Evolutionary conservation across 2,113 vertebrate genomes (phyloP).

Genomic region (Hippocampus zosterae): DNA sequence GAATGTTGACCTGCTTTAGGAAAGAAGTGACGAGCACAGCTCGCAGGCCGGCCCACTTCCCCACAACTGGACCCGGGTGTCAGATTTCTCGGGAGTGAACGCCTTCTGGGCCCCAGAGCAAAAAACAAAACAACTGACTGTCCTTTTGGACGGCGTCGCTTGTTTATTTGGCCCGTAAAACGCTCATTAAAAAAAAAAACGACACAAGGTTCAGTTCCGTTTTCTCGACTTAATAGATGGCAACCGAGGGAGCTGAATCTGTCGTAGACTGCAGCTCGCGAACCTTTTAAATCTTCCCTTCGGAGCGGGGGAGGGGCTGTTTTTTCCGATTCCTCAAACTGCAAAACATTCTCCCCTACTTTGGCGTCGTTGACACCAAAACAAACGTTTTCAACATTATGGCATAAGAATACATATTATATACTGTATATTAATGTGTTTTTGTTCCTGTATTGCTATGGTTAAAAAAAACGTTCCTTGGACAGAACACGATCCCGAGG

Average conservation of each 20-base stretch:
- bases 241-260: slow-evolving; percentile 10
- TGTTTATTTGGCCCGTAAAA: not conserved
- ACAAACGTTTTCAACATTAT: rapidly evolving
- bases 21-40: slow-evolving; percentile 15
- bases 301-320: slow-evolving; percentile 53
- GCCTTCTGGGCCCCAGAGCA: slow-evolving; percentile 39
- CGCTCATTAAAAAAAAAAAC: not conserved
- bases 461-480: not conserved
- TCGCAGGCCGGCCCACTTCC: slow-evolving; percentile 48
- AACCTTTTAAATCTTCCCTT: slow-evolving; percentile 42
- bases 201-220: rapidly evolving
- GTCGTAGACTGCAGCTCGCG: slow-evolving; percentile 6
- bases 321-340: slow-evolving; percentile 7
- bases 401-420: not conserved
- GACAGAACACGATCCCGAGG: not conserved
- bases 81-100: slow-evolving; percentile 57
- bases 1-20: not conserved
- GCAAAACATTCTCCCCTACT: not conserved
- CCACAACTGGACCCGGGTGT: slow-evolving; percentile 65
- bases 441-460: not conserved
- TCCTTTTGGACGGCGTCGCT: not conserved
- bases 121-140: slow-evolving; percentile 26
- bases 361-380: not conserved
- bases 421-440: no score
- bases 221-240: not conserved